phyloP scores from a whole-genome alignment of 2,113 vertebrate species.

The Epinephelus lanceolatus region DNA sequence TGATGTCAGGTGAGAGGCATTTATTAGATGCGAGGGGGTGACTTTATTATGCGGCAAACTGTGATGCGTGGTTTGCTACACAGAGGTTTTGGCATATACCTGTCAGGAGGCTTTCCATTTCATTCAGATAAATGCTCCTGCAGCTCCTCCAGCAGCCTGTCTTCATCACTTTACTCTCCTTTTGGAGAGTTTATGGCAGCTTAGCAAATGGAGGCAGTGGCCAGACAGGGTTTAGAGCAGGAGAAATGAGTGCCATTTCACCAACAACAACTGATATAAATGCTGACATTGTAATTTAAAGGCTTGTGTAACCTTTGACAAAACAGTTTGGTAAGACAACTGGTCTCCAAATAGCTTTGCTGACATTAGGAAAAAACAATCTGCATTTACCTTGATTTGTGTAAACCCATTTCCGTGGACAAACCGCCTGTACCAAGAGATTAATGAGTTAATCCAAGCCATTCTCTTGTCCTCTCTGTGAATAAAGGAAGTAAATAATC shows the following conservation, averaged over 20 bases:
- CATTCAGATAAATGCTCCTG: slow-evolving; percentile 77
- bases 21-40: slow-evolving; percentile 29
- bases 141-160: slow-evolving; percentile 53
- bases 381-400: slow-evolving; percentile 77
- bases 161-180: slow-evolving; percentile 74
- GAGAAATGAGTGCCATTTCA: slow-evolving; percentile 65
- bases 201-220: slow-evolving; percentile 67
- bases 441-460: slow-evolving; percentile 80
- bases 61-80: slow-evolving; percentile 71
- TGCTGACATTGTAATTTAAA: slow-evolving; percentile 73
- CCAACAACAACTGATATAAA: slow-evolving; percentile 69
- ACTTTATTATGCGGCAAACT: slow-evolving; percentile 62
- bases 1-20: slow-evolving; percentile 41
- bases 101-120: slow-evolving; percentile 77
- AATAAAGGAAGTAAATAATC: slow-evolving; percentile 76
- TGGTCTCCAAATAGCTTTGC: slow-evolving; percentile 57
- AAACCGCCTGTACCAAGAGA: slow-evolving; percentile 72
- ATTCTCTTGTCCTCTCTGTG: slow-evolving; percentile 65
- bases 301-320: slow-evolving; percentile 71
- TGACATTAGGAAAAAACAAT: slow-evolving; percentile 68
- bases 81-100: slow-evolving; percentile 55
- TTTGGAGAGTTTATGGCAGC: slow-evolving; percentile 74
- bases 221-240: slow-evolving; percentile 54
- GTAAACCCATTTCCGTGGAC: slow-evolving; percentile 69
- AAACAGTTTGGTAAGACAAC: slow-evolving; percentile 60